These are phyloP conservation scores for Scaptomyza tumidula DNA, from an alignment of 2,888 invertebrate genomes.

Conservation along the genomic window DNA sequence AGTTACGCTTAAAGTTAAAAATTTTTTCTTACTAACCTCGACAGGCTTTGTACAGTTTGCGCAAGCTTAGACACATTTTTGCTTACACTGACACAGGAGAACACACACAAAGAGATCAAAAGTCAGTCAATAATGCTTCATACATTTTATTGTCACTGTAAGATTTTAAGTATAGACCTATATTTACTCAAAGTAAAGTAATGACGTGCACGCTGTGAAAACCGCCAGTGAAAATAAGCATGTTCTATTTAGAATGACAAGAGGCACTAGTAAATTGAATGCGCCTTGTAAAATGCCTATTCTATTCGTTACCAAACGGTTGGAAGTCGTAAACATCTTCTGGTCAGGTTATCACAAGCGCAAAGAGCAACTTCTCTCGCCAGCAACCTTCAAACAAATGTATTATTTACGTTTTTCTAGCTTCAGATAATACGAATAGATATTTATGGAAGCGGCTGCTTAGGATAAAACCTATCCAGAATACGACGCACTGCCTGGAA, in stretches of 20 bases:
- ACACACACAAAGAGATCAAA: constrained; percentile 15
- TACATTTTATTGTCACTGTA: constrained; percentile 33
- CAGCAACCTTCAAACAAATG: too few species aligned
- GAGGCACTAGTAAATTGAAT: constrained; percentile 75
- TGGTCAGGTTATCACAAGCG: too few species aligned
- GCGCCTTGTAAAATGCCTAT: constrained; percentile 81
- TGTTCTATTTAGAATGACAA: neutral
- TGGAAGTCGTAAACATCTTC: too few species aligned
- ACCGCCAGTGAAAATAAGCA: neutral
- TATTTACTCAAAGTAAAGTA: neutral
- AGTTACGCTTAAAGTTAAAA: neutral
- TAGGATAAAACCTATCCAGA: too few species aligned
- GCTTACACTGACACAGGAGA: constrained; percentile 5
- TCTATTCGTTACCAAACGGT: too few species aligned
- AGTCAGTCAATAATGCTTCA: constrained; percentile 16
- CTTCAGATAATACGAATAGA: too few species aligned
- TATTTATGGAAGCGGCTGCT: too few species aligned
- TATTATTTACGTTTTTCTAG: too few species aligned
- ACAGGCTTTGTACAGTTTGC: constrained; percentile 66
- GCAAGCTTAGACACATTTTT: constrained; percentile 68
- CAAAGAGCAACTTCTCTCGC: too few species aligned
- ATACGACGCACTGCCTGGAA: too few species aligned
- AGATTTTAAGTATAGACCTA: neutral
- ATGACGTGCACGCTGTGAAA: constrained; percentile 2
- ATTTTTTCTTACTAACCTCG: constrained; percentile 59